These are phyloP conservation scores for Phylloscopus trochiloides DNA, from an alignment of 2,113 vertebrate species.

Conservation along the genomic window DNA sequence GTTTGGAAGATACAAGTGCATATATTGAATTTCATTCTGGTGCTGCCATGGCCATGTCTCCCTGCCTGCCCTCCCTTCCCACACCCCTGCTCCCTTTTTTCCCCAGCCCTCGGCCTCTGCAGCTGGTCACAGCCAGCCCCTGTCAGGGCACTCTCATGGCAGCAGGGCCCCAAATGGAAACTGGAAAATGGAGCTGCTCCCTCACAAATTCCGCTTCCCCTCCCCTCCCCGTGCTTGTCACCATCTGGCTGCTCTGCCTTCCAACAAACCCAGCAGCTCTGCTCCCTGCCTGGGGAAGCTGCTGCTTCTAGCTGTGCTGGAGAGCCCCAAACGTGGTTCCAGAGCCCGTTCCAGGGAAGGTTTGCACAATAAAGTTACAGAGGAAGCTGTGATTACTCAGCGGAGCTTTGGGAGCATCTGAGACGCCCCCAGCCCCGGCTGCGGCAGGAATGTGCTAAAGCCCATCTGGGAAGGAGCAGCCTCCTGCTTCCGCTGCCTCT, in stretches of 20 bases:
- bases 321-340: not conserved
- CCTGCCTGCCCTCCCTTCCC: not conserved
- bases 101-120: not conserved
- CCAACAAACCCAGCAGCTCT: not conserved
- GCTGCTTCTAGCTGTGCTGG: not conserved
- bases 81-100: not conserved
- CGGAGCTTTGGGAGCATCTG: not conserved
- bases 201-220: not conserved
- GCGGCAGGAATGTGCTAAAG: not conserved
- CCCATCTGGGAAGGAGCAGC: constrained; percentile 11
- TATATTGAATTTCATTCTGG: not conserved
- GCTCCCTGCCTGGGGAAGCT: constrained; percentile 2
- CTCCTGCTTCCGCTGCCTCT: constrained; percentile 1
- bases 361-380: not conserved
- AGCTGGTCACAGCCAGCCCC: not conserved
- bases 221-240: not conserved
- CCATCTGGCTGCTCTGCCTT: constrained; percentile 22
- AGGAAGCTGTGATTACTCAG: not conserved
- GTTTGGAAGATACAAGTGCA: not conserved
- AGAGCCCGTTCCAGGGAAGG: not conserved
- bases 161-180: not conserved
- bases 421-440: not conserved
- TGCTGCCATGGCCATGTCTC: not conserved
- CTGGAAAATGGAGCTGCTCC: not conserved
- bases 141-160: not conserved